These are phyloP conservation scores for Drosophila siamana DNA, from an alignment of 2,888 invertebrate genomes.

Conservation along the genomic window DNA sequence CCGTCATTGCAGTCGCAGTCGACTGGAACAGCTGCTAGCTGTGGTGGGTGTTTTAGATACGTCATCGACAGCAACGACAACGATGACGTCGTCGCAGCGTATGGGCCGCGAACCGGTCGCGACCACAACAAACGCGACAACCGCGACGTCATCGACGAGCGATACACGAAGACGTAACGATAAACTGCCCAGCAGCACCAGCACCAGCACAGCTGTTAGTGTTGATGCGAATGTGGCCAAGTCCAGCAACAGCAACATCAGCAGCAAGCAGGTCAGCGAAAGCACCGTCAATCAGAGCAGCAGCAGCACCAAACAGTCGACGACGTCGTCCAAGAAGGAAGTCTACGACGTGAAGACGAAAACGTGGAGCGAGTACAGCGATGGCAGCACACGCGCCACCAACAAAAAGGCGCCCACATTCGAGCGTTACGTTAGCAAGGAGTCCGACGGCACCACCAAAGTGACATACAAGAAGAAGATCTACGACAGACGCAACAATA, in stretches of 20 bases:
- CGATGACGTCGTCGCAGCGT: constrained; percentile 71
- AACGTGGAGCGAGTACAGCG: constrained; percentile 83
- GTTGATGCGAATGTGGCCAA: constrained; percentile 36
- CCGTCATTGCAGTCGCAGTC: neutral
- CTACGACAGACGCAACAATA: constrained; percentile 84
- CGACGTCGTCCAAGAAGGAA: constrained; percentile 81
- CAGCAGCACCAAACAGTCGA: constrained; percentile 67
- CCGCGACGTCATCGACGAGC: constrained; percentile 53
- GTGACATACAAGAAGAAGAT: constrained; percentile 85
- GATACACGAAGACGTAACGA: constrained; percentile 44
- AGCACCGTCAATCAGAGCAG: constrained; percentile 55
- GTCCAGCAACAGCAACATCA: constrained; percentile 48
- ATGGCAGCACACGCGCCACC: constrained; percentile 46
- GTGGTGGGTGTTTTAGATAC: constrained; percentile 41
- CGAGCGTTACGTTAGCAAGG: constrained; percentile 85
- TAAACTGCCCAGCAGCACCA: constrained; percentile 41
- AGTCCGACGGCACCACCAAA: constrained; percentile 84
- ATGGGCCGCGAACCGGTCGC: constrained; percentile 58
- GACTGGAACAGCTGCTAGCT: constrained; percentile 42
- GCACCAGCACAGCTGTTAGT: constrained; percentile 47
- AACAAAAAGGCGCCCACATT: constrained; percentile 82
- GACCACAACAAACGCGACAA: constrained; percentile 63
- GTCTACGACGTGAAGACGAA: constrained; percentile 85
- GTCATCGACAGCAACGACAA: constrained; percentile 56
- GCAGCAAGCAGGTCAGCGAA: constrained; percentile 63